A percentile compares a stretch with the other conserved stretches of the same genome.
phyloP scores from a whole-genome alignment of 1,140 invertebrate genomes.

The Vanessa tameamea region DNA sequence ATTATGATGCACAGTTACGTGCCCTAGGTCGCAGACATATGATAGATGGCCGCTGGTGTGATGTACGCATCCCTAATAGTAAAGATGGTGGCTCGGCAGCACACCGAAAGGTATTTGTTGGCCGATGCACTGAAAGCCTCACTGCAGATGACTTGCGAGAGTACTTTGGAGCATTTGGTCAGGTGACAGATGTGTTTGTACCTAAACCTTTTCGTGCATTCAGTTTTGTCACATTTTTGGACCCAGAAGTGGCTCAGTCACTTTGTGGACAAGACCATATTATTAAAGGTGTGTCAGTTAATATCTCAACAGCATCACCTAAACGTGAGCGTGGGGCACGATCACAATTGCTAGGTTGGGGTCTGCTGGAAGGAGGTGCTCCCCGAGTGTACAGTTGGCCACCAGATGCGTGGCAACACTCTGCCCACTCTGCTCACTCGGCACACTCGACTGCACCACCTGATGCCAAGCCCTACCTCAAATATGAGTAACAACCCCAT shows the following conservation, averaged over 20 bases:
- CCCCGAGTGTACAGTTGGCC: slow-evolving; percentile 67
- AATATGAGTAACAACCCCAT: slow-evolving; percentile 63
- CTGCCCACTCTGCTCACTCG: slow-evolving; percentile 32
- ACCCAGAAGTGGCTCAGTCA: slow-evolving; percentile 95
- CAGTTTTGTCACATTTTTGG: slow-evolving; percentile 96
- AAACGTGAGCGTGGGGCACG: slow-evolving; percentile 82
- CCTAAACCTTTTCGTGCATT: slow-evolving; percentile 97
- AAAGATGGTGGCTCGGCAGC: slow-evolving; percentile 91
- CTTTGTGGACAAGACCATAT: slow-evolving; percentile 98
- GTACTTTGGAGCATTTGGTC: slow-evolving; percentile 97
- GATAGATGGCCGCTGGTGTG: slow-evolving; percentile 91
- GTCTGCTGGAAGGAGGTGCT: slow-evolving; percentile 54
- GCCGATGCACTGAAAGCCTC: slow-evolving; percentile 95
- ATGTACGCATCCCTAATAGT: slow-evolving; percentile 89
- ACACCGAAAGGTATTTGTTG: slow-evolving; percentile 97
- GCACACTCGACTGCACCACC: slow-evolving; percentile 37
- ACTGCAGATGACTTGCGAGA: slow-evolving; percentile 93
- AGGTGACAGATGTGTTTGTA: slow-evolving; percentile 97
- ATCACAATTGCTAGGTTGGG: slow-evolving; percentile 62
- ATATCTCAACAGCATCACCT: slow-evolving; percentile 96
- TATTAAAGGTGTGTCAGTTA: slow-evolving; percentile 96
- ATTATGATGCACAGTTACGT: slow-evolving; percentile 84
- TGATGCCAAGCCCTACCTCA: slow-evolving; percentile 72
- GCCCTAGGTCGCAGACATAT: slow-evolving; percentile 86
- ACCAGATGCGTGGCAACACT: slow-evolving; percentile 59